Evolutionary conservation across 1,140 invertebrate genomes (phyloP).

Genomic region (Leptestheria dahalacensis): DNA sequence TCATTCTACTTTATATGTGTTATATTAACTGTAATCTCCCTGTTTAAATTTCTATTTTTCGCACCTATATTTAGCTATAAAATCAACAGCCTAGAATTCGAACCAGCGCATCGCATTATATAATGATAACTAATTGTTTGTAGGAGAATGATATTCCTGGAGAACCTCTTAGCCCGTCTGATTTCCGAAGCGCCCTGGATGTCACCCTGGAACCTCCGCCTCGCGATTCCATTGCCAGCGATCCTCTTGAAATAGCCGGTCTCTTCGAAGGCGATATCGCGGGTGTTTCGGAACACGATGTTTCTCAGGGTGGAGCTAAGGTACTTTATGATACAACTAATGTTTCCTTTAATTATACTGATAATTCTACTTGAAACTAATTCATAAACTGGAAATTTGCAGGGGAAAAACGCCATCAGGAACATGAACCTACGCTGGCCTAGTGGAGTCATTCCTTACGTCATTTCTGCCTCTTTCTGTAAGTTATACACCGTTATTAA

Average conservation of each 20-base stretch:
- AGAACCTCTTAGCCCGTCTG: slow-evolving; percentile 22
- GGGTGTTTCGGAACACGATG: background rate
- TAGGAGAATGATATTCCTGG: slow-evolving; percentile 22
- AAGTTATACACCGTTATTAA: slow-evolving; percentile 1
- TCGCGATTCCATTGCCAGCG: slow-evolving; percentile 12
- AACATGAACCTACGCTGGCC: slow-evolving; percentile 24
- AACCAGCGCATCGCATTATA: too few relatives aligned
- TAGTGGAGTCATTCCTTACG: slow-evolving; percentile 27
- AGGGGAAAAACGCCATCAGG: slow-evolving; percentile 23
- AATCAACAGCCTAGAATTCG: too few relatives aligned
- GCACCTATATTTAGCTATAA: too few relatives aligned
- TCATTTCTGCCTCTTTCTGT: slow-evolving; percentile 26
- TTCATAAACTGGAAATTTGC: background rate
- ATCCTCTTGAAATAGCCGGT: slow-evolving; percentile 27
- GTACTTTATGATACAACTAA: too few relatives aligned
- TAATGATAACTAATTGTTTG: too few relatives aligned
- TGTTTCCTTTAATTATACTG: too few relatives aligned
- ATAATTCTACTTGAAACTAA: background rate
- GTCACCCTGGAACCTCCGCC: slow-evolving; percentile 10
- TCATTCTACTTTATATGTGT: too few relatives aligned
- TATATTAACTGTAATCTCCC: too few relatives aligned
- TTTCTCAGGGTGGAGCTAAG: background rate
- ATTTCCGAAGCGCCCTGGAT: slow-evolving; percentile 23
- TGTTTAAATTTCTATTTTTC: too few relatives aligned
- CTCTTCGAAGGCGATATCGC: slow-evolving; percentile 28